These are phyloP conservation scores for Smutsia temminckii DNA, from an alignment of 2,797 vertebrate genomes.

Conservation along the genomic window DNA sequence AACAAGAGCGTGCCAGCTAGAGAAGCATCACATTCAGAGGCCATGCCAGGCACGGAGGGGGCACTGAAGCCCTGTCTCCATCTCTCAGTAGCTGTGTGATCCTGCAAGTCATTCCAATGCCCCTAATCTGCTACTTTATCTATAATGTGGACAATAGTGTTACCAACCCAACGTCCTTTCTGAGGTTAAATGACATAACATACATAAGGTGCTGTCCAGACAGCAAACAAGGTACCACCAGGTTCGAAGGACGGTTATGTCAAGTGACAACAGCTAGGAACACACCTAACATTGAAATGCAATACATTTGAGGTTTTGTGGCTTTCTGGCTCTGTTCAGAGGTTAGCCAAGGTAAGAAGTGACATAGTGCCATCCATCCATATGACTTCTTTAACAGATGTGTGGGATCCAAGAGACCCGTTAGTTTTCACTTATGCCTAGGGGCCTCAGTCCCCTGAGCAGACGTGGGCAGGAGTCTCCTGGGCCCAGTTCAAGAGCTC, in stretches of 20 bases:
- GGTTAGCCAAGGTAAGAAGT: not conserved
- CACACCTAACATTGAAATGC: accelerated
- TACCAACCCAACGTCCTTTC: accelerated
- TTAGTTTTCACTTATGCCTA: accelerated
- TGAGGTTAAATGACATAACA: not conserved
- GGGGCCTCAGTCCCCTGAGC: not conserved
- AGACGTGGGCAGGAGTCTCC: not conserved
- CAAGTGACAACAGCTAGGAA: not conserved
- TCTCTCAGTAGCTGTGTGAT: not conserved
- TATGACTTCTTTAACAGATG: not conserved
- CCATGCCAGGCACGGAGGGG: accelerated
- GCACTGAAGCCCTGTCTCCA: accelerated
- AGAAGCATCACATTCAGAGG: accelerated
- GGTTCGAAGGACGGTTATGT: not conserved
- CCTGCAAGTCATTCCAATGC: accelerated
- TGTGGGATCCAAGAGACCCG: not conserved
- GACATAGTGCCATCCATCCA: accelerated
- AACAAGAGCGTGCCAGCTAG: accelerated
- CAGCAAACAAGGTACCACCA: not conserved
- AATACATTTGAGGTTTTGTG: accelerated
- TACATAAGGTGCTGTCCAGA: accelerated
- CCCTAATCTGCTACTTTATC: not conserved
- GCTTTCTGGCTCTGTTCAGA: not conserved
- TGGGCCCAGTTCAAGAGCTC: not conserved
- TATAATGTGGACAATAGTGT: not conserved